These are phyloP conservation scores for Pristionchus maxplancki DNA, from an alignment of 2,888 invertebrate species.

Conservation along the genomic window DNA sequence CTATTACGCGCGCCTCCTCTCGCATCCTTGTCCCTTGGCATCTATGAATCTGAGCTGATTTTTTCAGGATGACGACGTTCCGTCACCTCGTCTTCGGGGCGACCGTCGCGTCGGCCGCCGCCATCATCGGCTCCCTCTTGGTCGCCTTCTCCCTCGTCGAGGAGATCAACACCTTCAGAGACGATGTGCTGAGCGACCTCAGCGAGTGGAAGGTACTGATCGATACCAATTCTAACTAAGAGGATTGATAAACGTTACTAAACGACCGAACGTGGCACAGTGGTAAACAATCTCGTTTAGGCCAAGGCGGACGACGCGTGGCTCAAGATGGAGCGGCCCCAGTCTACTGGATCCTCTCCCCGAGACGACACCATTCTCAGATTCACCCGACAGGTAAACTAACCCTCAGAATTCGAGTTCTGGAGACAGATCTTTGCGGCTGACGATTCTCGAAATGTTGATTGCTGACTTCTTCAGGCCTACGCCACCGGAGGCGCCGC, in stretches of 20 bases:
- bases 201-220: slow-evolving; percentile 25
- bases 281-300: neutral
- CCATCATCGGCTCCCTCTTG: slow-evolving; percentile 40
- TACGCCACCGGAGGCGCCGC: slow-evolving; percentile 47
- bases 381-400: neutral
- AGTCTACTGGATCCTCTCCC: neutral
- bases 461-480: too few species aligned
- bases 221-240: neutral
- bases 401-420: too few species aligned
- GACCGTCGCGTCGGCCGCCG: neutral
- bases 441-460: too few species aligned
- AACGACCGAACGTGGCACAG: neutral
- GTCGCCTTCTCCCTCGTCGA: slow-evolving; percentile 43
- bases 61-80: slow-evolving; percentile 46
- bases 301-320: slow-evolving; percentile 60
- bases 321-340: slow-evolving; percentile 57
- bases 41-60: neutral
- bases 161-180: slow-evolving; percentile 49
- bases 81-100: slow-evolving; percentile 52
- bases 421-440: too few species aligned
- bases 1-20: too few species aligned
- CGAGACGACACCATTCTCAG: neutral
- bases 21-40: too few species aligned
- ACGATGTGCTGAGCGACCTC: slow-evolving; percentile 25
- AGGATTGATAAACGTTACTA: too few species aligned